Evolutionary conservation across 2,888 invertebrate species (phyloP), one percentile per base, ranked within the genome.

Genomic region (Andrena camellia): DNA sequence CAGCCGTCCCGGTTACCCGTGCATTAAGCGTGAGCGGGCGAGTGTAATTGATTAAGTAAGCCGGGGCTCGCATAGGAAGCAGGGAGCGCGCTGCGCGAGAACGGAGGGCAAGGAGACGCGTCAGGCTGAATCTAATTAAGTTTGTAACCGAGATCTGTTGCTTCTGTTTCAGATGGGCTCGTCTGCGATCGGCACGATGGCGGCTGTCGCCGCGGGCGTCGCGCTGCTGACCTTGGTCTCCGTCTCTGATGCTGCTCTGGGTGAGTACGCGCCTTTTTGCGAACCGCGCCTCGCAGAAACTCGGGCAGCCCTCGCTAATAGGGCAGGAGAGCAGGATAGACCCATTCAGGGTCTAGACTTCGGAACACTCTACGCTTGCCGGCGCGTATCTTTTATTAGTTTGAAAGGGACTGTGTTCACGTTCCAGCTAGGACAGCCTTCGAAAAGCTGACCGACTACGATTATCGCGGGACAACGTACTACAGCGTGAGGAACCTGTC

Each of bases 401-500:
- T 29, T 59, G 8, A 64, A 54, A 23, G 42, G 8, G 29, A 13
- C 26, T 35, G 13, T 42, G 10, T 73, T 70, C 78, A 73, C 84
- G 85, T 95, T 95, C 64, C 95, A 96, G 98, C 97, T 90, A 96
- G 97, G 91, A 97, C 97, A 92, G 98, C 98, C 17, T 99, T 98
- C 93, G 98, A 98, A 94, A 99, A 99, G 94, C 95, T 98, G 85
- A 98, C 98, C 86, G 98, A 98, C 94, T 96, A 96, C 91, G 98
- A 98, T 94, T 99, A 98, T 94, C 95, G 97, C 74, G 98, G 98
- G 71, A 98, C 97, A 77, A 98, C 98, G 57, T 98, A 98, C 94
- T 98, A 98, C 95, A 98, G 97, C 72, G 98, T 98, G 72, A 97
- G 98, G 93, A 99, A 99, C 94, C 95, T 98, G 60, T 98, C 98